Evolutionary conservation across 2,888 invertebrate genomes (phyloP), one percentile per base, ranked within the genome.

Genomic region (Metalampra italica): DNA sequence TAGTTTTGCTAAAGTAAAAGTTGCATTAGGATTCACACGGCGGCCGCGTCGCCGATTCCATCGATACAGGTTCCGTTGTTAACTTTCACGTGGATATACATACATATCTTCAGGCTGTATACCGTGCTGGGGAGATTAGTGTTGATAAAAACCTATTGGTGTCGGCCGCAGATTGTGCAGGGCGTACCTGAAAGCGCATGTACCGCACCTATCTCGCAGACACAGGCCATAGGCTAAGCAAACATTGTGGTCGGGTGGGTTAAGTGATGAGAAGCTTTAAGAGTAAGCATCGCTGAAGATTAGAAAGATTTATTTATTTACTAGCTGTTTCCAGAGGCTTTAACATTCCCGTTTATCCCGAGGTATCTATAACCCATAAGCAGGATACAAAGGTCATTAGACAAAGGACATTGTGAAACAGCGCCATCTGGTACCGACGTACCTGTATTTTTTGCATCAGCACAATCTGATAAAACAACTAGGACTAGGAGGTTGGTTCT

Each of bases 71-170:
- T 70, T 71, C 68, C 66, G 65, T 71, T 71, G 74, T 77, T 78
- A 78, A 80, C 87, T 88, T 87, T 88, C 88, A 77, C 86, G 81
- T 77, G 22, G 22, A 5, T 22, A 22, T 22, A 22, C 22, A 22
- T 5, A 22, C 22, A 5, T n/a, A n/a, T n/a, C 22, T 22, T 22
- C 3, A 22, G 5, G 22, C 22, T 22, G 3, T 22, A 22, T 22
- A 2, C 22, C 5, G 2, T 22, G 22, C 5, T 2, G 22, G 2
- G 22, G 62, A 85, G 87, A 87, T 87, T 76, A 72, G 77, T 64
- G 66, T 75, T 78, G 88, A 87, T 87, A 88, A 87, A 86, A 86
- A 83, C 75, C 73, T 85, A 85, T 88, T 86, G 87, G 87, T 88
- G 87, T 80, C 87, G 83, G 82, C 77, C 68, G 75, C 69, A 68